A percentile compares a stretch with the other conserved stretches of the same genome.
Evolutionary conservation across 2,113 vertebrate species (phyloP).

Genomic region (Sterna hirundo): DNA sequence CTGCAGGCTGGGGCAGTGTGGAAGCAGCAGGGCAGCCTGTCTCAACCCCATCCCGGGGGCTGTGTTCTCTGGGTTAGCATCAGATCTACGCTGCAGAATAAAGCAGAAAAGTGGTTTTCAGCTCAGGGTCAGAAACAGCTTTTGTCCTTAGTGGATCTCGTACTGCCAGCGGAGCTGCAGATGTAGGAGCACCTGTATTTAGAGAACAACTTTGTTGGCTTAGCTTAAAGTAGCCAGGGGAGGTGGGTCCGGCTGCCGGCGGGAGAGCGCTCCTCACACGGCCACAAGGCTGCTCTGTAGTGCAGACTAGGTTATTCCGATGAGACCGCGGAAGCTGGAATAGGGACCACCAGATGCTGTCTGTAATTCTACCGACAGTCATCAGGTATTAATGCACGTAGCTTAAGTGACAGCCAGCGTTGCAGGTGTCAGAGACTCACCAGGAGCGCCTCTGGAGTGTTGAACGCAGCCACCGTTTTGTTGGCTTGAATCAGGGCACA

Average conservation of each 20-base stretch:
- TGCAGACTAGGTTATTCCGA: accelerated
- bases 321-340: background rate
- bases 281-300: background rate
- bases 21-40: background rate
- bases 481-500: background rate
- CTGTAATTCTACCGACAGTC: background rate
- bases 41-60: background rate
- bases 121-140: background rate
- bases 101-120: background rate
- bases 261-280: accelerated
- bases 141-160: background rate
- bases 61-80: background rate
- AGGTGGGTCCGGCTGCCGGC: background rate
- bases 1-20: background rate
- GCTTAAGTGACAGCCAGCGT: accelerated
- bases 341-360: background rate
- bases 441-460: background rate
- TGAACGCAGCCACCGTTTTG: accelerated
- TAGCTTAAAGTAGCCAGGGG: background rate
- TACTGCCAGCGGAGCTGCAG: background rate
- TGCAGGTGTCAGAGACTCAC: background rate
- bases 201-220: background rate
- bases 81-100: background rate
- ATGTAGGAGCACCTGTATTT: background rate
- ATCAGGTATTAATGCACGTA: accelerated